Percentiles rank a stretch among this genome's conserved stretches.
phyloP scores from a whole-genome alignment of 2,113 vertebrate genomes.

The Pachypanchax playfairii region DNA sequence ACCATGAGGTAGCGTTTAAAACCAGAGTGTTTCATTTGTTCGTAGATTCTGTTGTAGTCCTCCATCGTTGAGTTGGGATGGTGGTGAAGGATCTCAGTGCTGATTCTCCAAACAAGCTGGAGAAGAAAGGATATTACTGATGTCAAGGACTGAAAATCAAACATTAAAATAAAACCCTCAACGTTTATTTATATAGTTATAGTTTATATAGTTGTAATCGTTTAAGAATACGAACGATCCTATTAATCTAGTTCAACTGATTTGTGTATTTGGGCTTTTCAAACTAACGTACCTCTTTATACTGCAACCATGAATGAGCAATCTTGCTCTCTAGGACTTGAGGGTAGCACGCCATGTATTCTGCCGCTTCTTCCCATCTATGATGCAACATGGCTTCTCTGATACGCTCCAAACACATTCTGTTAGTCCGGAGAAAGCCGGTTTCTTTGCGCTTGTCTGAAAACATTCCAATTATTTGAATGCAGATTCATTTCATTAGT shows the following conservation, averaged over 20 bases:
- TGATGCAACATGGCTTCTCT: constrained; percentile 86
- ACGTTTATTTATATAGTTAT: no score
- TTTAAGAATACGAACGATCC: no score
- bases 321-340: constrained; percentile 82
- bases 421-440: constrained; percentile 78
- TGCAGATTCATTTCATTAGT: no score
- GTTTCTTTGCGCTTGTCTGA: constrained; percentile 50
- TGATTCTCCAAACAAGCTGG: constrained; percentile 88
- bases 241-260: no score
- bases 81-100: constrained; percentile 88
- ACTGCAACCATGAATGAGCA: not conserved
- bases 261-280: not conserved
- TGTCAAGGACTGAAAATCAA: no score
- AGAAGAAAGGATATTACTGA: not conserved
- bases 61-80: constrained; percentile 81
- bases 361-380: constrained; percentile 87
- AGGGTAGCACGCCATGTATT: constrained; percentile 82
- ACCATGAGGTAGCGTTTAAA: constrained; percentile 87
- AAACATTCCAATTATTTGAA: not conserved
- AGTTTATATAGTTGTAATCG: no score
- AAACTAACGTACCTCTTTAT: constrained; percentile 79
- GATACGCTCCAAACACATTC: constrained; percentile 80
- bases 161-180: no score
- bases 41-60: constrained; percentile 84
- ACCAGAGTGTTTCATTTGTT: constrained; percentile 88